These are phyloP conservation scores for Diaphora mendica DNA, from an alignment of 2,888 invertebrate genomes.

Conservation along the genomic window DNA sequence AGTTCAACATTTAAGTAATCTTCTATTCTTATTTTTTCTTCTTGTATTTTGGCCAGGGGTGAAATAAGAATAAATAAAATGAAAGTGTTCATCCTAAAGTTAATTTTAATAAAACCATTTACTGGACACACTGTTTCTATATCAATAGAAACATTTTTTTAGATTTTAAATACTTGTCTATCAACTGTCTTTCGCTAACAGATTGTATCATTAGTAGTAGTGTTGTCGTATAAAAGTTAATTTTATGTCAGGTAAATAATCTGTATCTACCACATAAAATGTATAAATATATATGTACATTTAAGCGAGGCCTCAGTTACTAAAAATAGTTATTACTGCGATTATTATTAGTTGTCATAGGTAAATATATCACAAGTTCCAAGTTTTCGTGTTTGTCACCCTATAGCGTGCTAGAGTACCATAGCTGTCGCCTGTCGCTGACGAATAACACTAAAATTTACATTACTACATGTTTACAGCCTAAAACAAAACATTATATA, in stretches of 20 bases:
- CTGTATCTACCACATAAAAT: background rate
- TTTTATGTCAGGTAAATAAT: background rate
- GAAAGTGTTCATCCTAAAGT: too few species aligned
- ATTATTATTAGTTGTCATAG: background rate
- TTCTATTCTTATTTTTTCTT: too few species aligned
- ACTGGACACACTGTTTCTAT: too few species aligned
- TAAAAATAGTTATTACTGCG: background rate
- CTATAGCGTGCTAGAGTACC: constrained; percentile 70
- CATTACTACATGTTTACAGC: constrained; percentile 54
- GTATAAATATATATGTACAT: too few species aligned
- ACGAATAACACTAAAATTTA: constrained; percentile 61
- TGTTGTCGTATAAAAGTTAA: background rate
- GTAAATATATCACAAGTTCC: constrained; percentile 21
- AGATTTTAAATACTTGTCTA: too few species aligned
- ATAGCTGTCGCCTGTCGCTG: constrained; percentile 73
- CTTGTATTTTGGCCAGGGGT: too few species aligned
- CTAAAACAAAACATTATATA: constrained; percentile 56
- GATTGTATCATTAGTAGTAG: too few species aligned
- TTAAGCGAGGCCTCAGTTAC: background rate
- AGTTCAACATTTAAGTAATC: background rate
- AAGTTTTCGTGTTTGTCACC: constrained; percentile 25
- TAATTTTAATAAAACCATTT: too few species aligned
- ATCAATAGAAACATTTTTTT: too few species aligned
- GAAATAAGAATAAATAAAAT: too few species aligned
- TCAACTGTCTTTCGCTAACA: too few species aligned